Evolutionary conservation across 2,797 vertebrate species (phyloP).

Genomic region (Synaphobranchus kaupii): DNA sequence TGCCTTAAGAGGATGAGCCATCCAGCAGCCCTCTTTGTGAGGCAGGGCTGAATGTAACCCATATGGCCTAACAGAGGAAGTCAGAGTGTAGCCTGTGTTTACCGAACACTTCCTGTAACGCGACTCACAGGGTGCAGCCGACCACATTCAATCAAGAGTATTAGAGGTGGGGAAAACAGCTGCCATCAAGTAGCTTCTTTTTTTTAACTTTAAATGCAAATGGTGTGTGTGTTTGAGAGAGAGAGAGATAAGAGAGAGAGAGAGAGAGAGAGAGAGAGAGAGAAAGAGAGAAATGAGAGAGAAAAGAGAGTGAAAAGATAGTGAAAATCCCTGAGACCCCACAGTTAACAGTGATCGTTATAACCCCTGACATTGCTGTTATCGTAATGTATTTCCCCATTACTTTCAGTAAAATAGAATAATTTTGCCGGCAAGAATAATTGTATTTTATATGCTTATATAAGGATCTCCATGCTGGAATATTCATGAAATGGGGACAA

Average conservation of each 20-base stretch:
- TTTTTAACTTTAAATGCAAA: no score
- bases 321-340: not conserved
- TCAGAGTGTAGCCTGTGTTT: not conserved
- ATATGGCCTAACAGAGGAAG: not conserved
- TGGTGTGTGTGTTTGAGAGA: not conserved
- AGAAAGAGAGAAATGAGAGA: not conserved
- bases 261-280: not conserved
- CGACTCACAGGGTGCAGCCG: not conserved
- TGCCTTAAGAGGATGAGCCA: no score
- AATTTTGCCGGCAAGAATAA: not conserved
- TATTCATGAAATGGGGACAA: not conserved
- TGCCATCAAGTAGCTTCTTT: not conserved
- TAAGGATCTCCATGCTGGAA: not conserved
- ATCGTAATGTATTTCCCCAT: not conserved
- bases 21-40: not conserved
- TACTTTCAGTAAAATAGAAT: not conserved
- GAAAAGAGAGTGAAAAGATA: not conserved
- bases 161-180: not conserved
- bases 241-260: not conserved
- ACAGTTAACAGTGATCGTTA: not conserved
- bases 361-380: not conserved
- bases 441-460: not conserved
- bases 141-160: conserved; percentile 10
- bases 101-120: not conserved
- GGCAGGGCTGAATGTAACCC: not conserved